Conservation (phyloP, 2,113 vertebrate genomes). For the Theristicus caerulescens region DNA sequence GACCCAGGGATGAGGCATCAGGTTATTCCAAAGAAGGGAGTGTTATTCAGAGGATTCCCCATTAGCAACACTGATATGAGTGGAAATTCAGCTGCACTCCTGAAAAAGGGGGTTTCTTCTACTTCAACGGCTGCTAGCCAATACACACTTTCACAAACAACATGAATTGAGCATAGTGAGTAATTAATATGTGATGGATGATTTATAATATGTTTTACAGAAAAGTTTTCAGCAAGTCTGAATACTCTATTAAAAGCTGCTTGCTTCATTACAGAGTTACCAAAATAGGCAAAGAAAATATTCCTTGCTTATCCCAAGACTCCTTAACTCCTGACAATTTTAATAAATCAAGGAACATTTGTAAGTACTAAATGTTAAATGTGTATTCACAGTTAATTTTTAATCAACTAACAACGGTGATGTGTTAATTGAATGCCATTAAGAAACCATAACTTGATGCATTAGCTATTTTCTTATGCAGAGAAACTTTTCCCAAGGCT, state of each 20-base stretch:
- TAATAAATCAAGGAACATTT: conserved; percentile 80
- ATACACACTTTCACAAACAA: neutral
- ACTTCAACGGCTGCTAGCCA: neutral
- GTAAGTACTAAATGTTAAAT: conserved; percentile 78
- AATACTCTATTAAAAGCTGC: conserved; percentile 63
- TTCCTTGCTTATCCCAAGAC: conserved; percentile 71
- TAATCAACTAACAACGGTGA: conserved; percentile 81
- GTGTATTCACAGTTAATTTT: conserved; percentile 80
- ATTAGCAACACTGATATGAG: rapidly evolving
- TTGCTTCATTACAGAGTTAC: conserved; percentile 52
- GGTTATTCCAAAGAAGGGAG: neutral
- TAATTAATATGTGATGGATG: conserved; percentile 66
- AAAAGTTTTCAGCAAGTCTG: conserved; percentile 67
- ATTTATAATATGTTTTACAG: conserved; percentile 68
- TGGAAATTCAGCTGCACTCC: neutral
- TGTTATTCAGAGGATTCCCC: neutral
- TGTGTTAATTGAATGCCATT: conserved; percentile 80
- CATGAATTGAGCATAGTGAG: neutral
- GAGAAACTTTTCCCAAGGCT: conserved; percentile 70
- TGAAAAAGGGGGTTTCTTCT: neutral
- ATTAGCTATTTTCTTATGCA: conserved; percentile 74
- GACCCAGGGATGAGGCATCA: neutral
- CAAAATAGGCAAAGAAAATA: conserved; percentile 69
- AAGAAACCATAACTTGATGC: conserved; percentile 70
- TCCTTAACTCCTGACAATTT: conserved; percentile 74